A percentile compares a stretch with the other conserved stretches of the same genome.
These are phyloP conservation scores for Phrynosoma blainvillii DNA, from an alignment of 2,113 vertebrate genomes.

Conservation along the genomic window DNA sequence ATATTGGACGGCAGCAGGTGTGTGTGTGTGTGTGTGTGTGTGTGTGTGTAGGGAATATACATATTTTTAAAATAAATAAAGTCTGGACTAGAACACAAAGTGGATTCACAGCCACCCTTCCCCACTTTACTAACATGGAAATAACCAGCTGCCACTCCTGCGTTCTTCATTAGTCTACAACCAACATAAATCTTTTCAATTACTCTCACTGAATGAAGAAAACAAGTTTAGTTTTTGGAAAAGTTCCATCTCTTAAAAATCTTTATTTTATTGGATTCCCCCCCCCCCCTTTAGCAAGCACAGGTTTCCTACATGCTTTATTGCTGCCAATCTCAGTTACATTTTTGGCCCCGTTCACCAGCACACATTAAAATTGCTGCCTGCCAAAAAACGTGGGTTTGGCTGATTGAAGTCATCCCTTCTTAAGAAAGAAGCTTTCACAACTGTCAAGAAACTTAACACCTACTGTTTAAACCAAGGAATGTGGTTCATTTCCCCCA, in stretches of 20 bases:
- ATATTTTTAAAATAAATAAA: too few species aligned
- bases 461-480: conserved; percentile 39
- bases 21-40: too few species aligned
- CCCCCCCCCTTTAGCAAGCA: neutral
- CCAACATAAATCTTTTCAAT: neutral
- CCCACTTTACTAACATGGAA: too few species aligned
- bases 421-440: conserved; percentile 34
- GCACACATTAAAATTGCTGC: conserved; percentile 20
- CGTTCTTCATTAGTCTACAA: neutral
- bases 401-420: conserved; percentile 33
- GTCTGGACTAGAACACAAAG: too few species aligned
- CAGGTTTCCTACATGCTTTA: neutral
- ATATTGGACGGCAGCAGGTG: too few species aligned
- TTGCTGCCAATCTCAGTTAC: conserved; percentile 7
- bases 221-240: neutral
- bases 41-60: too few species aligned
- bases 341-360: conserved; percentile 36
- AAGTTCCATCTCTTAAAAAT: neutral
- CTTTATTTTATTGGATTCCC: neutral
- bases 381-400: conserved; percentile 30
- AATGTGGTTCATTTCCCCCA: conserved; percentile 37
- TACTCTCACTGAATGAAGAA: neutral
- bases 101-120: too few species aligned
- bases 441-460: conserved; percentile 40
- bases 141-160: neutral